Evolutionary conservation across 1,140 invertebrate genomes (phyloP), one percentile per base, ranked within the genome.

Genomic region (Delia radicum): DNA sequence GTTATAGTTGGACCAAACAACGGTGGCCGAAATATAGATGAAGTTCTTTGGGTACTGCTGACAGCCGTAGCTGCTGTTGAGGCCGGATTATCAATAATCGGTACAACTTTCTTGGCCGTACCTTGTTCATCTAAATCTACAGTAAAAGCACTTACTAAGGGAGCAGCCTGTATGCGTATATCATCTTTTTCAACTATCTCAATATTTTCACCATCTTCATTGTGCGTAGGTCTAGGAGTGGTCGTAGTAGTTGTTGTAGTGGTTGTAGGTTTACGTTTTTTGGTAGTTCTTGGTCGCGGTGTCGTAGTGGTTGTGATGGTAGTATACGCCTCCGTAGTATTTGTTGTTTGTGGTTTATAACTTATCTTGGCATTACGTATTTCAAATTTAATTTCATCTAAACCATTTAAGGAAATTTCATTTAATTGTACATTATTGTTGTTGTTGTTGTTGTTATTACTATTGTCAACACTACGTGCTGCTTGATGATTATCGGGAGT

Each of bases 91-190:
- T 87, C 86, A 77, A 87, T 88, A 73, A 93, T 89, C 2, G 94
- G 93, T 73, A 94, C 91, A 2, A 94, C 92, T 81, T 91, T 93
- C 76, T 92, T 92, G 0, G 93, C 92, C 18, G 92, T 80, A 1
- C 94, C 94, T 29, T 88, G 88, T 69, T 91, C 92, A 79, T 95
- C 93, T 82, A 94, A 92, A 78, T 94, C 92, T 2, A 95, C 92
- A 0, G 94, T 94, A 79, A 95, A 95, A 0, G 94, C 93, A 1
- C 93, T 93, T 0, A 94, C 91, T 31, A 95, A 80, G 0, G 94
- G 93, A 5, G 93, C 93, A 77, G 91, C 90, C 80, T 93, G 93
- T 65, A 95, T 94, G 81, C 94, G 93, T 12, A 95, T 93, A 74
- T 93, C 92, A 78, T 91, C 89, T 80, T 91, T 89, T 80, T 90